These are phyloP conservation scores for Podarcis siculus DNA, from an alignment of 2,797 vertebrate species.

Conservation along the genomic window DNA sequence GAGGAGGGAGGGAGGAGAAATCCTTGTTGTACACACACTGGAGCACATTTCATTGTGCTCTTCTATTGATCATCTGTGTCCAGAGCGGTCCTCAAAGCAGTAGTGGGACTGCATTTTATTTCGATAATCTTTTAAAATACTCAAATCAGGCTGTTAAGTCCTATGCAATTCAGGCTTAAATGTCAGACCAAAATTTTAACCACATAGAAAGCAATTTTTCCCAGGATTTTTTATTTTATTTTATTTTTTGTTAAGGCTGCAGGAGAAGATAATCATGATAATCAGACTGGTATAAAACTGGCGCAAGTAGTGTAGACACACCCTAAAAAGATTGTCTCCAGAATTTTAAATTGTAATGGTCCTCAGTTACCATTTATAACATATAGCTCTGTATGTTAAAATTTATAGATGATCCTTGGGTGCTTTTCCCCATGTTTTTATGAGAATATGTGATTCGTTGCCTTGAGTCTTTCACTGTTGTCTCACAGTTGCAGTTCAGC, in stretches of 20 bases:
- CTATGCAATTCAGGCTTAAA: background rate
- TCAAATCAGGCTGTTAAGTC: background rate
- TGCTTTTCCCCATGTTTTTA: no score
- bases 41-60: background rate
- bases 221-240: no score
- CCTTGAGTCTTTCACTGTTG: background rate
- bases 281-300: background rate
- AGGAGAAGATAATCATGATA: background rate
- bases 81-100: background rate
- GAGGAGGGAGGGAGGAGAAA: background rate
- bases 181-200: background rate
- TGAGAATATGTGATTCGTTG: background rate
- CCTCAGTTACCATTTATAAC: background rate
- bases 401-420: background rate
- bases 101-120: background rate
- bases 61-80: background rate
- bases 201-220: background rate
- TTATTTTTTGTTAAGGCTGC: no score
- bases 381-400: background rate
- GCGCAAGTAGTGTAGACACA: background rate
- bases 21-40: background rate
- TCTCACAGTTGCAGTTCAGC: background rate
- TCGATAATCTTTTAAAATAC: background rate
- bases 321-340: background rate
- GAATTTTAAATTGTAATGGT: background rate